Evolutionary conservation across 2,797 vertebrate species (phyloP).

Genomic region (Myiotriccus ornatus): DNA sequence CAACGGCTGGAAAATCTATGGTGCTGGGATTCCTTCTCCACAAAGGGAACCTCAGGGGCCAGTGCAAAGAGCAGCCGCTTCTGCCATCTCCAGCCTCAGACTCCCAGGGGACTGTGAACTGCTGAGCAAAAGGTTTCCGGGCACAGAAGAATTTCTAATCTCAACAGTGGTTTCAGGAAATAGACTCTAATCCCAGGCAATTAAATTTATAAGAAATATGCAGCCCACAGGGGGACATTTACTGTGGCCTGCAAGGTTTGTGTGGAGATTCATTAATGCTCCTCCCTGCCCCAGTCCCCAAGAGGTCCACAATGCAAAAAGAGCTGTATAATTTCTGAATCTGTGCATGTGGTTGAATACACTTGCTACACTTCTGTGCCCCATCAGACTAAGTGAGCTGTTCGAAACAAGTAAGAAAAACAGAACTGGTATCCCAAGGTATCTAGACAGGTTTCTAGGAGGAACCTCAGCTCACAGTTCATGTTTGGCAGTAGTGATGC

Average conservation of each 20-base stretch:
- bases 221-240: neutral
- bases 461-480: neutral
- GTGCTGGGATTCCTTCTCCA: neutral
- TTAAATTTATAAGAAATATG: constrained; percentile 55
- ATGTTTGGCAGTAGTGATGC: neutral
- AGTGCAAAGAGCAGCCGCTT: accelerated
- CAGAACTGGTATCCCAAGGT: neutral
- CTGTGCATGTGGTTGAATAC: neutral
- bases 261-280: neutral
- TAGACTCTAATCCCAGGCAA: constrained; percentile 47
- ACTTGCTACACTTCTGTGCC: neutral
- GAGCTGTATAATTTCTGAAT: neutral
- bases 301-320: neutral
- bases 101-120: accelerated
- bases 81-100: neutral
- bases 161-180: constrained; percentile 29
- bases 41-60: neutral
- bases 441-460: neutral
- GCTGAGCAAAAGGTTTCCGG: neutral
- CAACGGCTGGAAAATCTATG: neutral
- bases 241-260: neutral
- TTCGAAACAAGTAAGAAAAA: neutral
- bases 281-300: neutral
- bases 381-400: neutral
- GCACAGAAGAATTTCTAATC: neutral